phyloP scores from a whole-genome alignment of 2,797 vertebrate genomes.

The Pseudomugil tenellus region DNA sequence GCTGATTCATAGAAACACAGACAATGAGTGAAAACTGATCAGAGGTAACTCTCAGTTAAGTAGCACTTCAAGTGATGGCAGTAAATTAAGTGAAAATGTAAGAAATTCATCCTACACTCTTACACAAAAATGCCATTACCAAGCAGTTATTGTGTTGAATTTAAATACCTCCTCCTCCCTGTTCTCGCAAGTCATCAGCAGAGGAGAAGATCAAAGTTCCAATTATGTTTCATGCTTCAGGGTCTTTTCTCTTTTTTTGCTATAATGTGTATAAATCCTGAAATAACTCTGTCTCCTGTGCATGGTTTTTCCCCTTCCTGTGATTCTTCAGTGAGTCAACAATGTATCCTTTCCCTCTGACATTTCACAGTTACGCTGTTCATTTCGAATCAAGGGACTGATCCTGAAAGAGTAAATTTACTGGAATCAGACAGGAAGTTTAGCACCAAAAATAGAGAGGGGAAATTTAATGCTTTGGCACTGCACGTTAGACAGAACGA shows the following conservation, averaged over 20 bases:
- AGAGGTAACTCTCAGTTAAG: not conserved
- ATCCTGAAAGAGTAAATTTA: constrained; percentile 26
- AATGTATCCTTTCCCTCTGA: constrained; percentile 31
- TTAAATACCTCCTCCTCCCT: constrained; percentile 29
- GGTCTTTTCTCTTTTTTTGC: not conserved
- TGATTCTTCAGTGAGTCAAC: constrained; percentile 26
- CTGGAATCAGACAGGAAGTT: constrained; percentile 28
- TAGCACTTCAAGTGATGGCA: not conserved
- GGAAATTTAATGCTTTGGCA: constrained; percentile 28
- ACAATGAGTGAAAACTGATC: constrained; percentile 14
- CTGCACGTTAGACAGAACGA: constrained; percentile 14
- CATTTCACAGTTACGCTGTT: constrained; percentile 16
- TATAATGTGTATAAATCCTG: not conserved
- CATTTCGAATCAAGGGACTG: constrained; percentile 32
- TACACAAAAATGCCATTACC: constrained; percentile 26
- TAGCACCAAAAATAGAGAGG: constrained; percentile 32
- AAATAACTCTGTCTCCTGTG: constrained; percentile 1
- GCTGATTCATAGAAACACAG: constrained; percentile 14
- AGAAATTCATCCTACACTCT: not conserved
- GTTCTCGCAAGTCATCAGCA: constrained; percentile 41
- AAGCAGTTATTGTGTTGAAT: constrained; percentile 42
- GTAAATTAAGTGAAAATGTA: constrained; percentile 2
- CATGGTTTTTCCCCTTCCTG: not conserved
- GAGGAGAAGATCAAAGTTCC: constrained; percentile 49
- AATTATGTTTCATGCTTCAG: constrained; percentile 44